Percentiles rank a stretch among this genome's conserved stretches.
phyloP scores from a whole-genome alignment of 2,888 invertebrate genomes.

The Molorchus minor region DNA sequence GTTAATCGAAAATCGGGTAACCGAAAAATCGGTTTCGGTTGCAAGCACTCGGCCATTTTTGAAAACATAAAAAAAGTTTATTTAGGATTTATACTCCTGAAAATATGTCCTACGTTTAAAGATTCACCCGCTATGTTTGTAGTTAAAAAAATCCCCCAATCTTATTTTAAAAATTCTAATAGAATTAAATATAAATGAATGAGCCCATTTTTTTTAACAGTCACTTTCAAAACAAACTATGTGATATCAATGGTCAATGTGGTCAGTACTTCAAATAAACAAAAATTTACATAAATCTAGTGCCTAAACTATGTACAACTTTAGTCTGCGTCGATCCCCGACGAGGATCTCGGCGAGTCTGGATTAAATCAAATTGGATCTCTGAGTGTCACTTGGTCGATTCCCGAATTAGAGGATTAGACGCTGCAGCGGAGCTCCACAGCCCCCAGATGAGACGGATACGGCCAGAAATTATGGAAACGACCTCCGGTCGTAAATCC shows the following conservation, averaged over 20 bases:
- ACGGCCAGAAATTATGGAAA: constrained; percentile 4
- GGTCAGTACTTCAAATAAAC: constrained; percentile 13
- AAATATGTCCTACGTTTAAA: no score
- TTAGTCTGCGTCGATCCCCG: no score
- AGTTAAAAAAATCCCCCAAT: no score
- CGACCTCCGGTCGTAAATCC: background rate
- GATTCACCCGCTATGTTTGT: no score
- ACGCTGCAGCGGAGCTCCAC: background rate
- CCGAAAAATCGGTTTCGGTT: no score
- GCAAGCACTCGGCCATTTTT: no score
- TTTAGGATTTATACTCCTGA: no score
- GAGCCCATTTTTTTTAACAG: no score
- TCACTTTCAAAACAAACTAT: background rate
- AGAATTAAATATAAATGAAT: no score
- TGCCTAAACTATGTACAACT: constrained; percentile 1
- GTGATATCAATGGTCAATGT: background rate
- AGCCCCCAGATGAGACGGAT: background rate
- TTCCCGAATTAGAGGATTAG: background rate
- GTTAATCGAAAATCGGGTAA: no score
- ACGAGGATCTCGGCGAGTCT: background rate
- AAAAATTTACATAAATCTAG: constrained; percentile 5
- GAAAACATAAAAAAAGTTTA: no score
- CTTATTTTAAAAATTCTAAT: no score
- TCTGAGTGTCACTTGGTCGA: constrained; percentile 1
- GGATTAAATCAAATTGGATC: background rate